These are phyloP conservation scores for Tinea trinotella DNA, from an alignment of 2,888 invertebrate genomes.

Conservation along the genomic window DNA sequence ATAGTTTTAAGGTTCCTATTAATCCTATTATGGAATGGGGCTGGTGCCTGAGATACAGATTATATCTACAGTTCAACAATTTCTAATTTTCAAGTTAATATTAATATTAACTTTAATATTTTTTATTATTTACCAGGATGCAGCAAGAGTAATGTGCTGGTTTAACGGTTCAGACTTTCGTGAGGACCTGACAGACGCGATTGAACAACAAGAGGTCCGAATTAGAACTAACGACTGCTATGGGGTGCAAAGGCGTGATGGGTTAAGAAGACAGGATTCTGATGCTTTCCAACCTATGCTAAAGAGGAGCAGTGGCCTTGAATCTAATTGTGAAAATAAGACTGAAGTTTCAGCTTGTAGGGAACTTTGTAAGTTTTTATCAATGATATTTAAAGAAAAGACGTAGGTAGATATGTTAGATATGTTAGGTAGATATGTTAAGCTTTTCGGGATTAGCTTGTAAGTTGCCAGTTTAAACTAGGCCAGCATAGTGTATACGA, in stretches of 20 bases:
- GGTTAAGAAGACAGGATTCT: conserved; percentile 45
- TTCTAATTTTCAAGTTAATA: background rate
- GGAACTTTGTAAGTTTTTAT: conserved; percentile 45
- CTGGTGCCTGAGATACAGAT: no score
- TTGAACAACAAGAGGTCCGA: conserved; percentile 61
- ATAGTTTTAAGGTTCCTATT: background rate
- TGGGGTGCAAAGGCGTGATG: conserved; percentile 35
- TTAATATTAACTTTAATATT: background rate
- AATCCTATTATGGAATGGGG: conserved; percentile 18
- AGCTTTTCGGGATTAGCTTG: no score
- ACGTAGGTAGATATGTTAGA: no score
- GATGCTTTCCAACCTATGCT: conserved; percentile 62
- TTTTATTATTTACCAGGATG: conserved; percentile 42
- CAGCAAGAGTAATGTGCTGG: conserved; percentile 65
- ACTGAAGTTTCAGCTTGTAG: conserved; percentile 46
- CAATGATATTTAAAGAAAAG: no score
- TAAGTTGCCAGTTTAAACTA: no score
- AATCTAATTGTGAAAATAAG: conserved; percentile 48
- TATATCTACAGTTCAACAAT: no score
- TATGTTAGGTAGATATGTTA: no score
- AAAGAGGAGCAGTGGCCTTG: conserved; percentile 49
- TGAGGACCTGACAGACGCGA: conserved; percentile 60
- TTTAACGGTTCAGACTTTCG: conserved; percentile 64
- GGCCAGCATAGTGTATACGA: no score
- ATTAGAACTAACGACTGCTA: conserved; percentile 55